These are phyloP conservation scores for Tanypteryx hageni DNA, from an alignment of 2,888 invertebrate species.

Conservation along the genomic window DNA sequence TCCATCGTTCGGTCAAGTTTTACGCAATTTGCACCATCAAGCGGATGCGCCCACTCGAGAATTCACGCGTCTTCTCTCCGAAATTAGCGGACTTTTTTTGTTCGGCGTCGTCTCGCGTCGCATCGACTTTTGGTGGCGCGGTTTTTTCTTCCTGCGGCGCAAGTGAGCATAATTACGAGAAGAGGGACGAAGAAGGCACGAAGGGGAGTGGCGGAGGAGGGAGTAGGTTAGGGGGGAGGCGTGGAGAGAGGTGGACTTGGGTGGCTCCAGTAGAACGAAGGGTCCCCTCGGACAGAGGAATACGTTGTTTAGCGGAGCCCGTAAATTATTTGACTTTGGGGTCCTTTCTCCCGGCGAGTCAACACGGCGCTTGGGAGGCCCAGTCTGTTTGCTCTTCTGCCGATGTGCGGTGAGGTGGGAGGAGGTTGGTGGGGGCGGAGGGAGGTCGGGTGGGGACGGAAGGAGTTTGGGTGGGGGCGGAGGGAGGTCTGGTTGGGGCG, in stretches of 20 bases:
- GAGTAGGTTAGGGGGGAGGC: no score
- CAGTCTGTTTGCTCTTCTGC: slow-evolving; percentile 31
- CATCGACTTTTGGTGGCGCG: not conserved
- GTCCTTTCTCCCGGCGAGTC: slow-evolving; percentile 57
- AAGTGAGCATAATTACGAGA: slow-evolving; percentile 23
- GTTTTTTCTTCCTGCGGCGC: not conserved
- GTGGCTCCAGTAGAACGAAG: no score
- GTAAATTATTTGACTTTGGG: slow-evolving; percentile 61
- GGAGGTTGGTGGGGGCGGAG: no score
- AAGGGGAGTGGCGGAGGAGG: no score
- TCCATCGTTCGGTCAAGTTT: no score
- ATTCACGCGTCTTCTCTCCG: not conserved
- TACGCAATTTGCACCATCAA: no score
- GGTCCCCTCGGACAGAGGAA: not conserved
- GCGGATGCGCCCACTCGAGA: not conserved
- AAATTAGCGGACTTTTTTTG: not conserved
- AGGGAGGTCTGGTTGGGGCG: no score
- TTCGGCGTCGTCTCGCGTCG: not conserved
- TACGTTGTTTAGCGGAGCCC: slow-evolving; percentile 50
- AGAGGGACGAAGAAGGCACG: not conserved
- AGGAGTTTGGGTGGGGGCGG: no score
- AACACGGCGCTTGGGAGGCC: slow-evolving; percentile 38
- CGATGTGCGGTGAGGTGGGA: not conserved
- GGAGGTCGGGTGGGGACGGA: no score
- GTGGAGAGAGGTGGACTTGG: no score